Percentiles rank a stretch among this genome's conserved stretches.
phyloP scores from a whole-genome alignment of 2,113 vertebrate species.

The Menura novaehollandiae region DNA sequence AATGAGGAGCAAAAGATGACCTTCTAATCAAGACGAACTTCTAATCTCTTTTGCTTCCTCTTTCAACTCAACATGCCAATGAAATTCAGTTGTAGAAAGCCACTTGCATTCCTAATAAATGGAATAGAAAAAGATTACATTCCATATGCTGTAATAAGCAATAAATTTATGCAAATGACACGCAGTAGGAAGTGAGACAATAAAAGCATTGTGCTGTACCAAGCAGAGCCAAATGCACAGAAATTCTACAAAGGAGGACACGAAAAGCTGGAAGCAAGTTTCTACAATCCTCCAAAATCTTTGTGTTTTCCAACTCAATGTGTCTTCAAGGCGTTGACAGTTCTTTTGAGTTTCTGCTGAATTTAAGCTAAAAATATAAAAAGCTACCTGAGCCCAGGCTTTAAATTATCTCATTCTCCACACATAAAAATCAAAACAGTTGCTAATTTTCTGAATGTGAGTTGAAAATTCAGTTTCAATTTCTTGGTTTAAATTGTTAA shows the following conservation, averaged over 20 bases:
- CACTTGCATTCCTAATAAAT: neutral
- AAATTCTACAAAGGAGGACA: neutral
- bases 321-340: neutral
- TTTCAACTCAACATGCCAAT: neutral
- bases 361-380: neutral
- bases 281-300: neutral
- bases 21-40: neutral
- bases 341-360: neutral
- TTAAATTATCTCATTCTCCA: neutral
- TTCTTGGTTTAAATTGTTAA: neutral
- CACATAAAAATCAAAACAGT: neutral
- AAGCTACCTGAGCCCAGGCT: neutral
- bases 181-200: neutral
- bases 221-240: neutral
- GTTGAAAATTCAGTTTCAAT: neutral
- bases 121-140: neutral
- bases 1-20: neutral
- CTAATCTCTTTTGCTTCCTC: neutral
- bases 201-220: neutral
- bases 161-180: constrained; percentile 31
- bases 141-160: neutral
- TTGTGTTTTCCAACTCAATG: neutral
- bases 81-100: neutral
- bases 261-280: neutral
- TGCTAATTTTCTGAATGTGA: neutral